Percentiles rank a stretch among this genome's conserved stretches.
Evolutionary conservation across 2,888 invertebrate genomes (phyloP).

Genomic region (Eupithecia vulgata): DNA sequence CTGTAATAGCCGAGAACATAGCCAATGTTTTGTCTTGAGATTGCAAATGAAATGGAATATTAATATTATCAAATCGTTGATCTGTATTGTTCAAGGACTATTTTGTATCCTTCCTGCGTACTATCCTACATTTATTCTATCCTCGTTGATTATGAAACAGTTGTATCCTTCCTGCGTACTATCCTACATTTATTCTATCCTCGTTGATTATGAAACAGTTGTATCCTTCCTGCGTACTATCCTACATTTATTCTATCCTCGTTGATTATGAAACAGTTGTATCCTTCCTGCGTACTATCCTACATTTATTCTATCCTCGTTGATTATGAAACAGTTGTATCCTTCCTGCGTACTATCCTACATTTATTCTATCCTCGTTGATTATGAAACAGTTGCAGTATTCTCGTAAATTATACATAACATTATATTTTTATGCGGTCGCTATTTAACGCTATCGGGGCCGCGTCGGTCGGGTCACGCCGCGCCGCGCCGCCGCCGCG

Average conservation of each 20-base stretch:
- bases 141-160: conserved; percentile 28
- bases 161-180: conserved; percentile 10
- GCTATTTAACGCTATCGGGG: conserved; percentile 21
- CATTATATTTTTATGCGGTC: conserved; percentile 23
- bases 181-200: conserved; percentile 10
- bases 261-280: conserved; percentile 28
- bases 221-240: neutral
- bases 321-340: conserved; percentile 22
- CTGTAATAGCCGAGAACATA: neutral
- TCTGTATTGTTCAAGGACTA: neutral
- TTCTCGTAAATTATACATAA: conserved; percentile 16
- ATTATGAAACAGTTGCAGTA: conserved; percentile 27
- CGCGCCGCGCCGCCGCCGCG: neutral
- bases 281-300: neutral
- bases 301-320: conserved; percentile 18
- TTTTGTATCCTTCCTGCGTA: neutral
- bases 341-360: neutral
- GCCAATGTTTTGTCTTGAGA: neutral
- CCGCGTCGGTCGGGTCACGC: neutral
- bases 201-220: conserved; percentile 29
- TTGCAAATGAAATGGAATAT: neutral
- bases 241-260: conserved; percentile 13
- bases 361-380: conserved; percentile 20
- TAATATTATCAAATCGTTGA: conserved; percentile 15
- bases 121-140: conserved; percentile 8